Conservation (phyloP, 2,888 invertebrate species). For the Drosophila histrio region DNA sequence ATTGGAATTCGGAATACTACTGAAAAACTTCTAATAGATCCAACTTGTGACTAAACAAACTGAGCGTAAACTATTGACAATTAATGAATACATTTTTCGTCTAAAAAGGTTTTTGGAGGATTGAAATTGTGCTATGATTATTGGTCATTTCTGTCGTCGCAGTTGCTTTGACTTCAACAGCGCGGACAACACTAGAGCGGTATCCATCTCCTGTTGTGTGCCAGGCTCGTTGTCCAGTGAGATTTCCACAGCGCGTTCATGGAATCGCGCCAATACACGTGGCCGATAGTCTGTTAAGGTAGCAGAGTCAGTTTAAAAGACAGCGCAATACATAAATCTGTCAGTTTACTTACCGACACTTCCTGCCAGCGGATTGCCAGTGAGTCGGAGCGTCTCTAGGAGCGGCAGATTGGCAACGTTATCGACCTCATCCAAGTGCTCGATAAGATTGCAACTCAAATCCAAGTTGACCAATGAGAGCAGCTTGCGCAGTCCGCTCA, state of each 20-base stretch:
- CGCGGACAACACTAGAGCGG: constrained; percentile 95
- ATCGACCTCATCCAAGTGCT: constrained; percentile 91
- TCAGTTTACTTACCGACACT: constrained; percentile 80
- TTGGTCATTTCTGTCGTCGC: constrained; percentile 59
- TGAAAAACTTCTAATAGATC: neutral
- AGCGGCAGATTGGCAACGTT: constrained; percentile 93
- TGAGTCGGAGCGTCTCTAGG: constrained; percentile 93
- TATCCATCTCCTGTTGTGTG: constrained; percentile 94
- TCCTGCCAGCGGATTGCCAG: constrained; percentile 94
- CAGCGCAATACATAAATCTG: neutral
- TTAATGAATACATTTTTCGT: constrained; percentile 29
- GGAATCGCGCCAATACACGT: constrained; percentile 94
- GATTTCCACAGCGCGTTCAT: constrained; percentile 92
- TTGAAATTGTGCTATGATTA: constrained; percentile 5
- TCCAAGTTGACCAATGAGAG: constrained; percentile 94
- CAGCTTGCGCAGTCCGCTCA: constrained; percentile 91
- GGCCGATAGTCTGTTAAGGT: constrained; percentile 91
- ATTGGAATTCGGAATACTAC: neutral
- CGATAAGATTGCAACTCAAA: constrained; percentile 93
- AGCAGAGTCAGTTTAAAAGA: neutral
- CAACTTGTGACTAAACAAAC: constrained; percentile 1
- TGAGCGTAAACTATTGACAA: constrained; percentile 3
- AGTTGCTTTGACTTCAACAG: constrained; percentile 85
- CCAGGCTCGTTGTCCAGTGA: constrained; percentile 94
- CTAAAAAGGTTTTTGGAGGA: constrained; percentile 14